A percentile compares a stretch with the other conserved stretches of the same genome.
Conservation (phyloP, 2,888 invertebrate genomes). For the Agonopterix subpropinquella region DNA sequence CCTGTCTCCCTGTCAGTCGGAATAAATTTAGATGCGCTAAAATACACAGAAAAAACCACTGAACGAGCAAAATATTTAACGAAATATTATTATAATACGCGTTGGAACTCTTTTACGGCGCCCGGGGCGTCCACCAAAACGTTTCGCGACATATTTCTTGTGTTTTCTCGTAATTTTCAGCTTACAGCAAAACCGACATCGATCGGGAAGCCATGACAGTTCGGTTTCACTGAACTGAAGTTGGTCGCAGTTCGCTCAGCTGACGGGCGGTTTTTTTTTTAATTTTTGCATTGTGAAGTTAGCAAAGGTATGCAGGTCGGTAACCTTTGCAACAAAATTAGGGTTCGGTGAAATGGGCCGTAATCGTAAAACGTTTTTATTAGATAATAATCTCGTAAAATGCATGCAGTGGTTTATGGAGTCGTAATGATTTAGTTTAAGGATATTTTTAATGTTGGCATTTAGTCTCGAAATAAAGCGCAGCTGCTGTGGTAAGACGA, state of each 20-base stretch:
- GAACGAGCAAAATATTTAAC: constrained; percentile 36
- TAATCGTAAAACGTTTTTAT: background rate
- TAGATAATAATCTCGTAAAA: background rate
- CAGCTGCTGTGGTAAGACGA: background rate
- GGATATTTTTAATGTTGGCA: background rate
- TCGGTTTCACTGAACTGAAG: constrained; percentile 59
- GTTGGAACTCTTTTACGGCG: constrained; percentile 21
- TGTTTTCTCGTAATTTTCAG: constrained; percentile 60
- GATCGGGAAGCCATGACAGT: constrained; percentile 72
- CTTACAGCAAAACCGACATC: constrained; percentile 45
- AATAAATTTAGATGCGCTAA: constrained; percentile 68
- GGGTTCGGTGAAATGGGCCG: no score
- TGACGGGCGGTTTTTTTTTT: constrained; percentile 57
- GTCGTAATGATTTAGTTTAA: background rate
- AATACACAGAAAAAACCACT: constrained; percentile 63
- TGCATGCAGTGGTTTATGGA: background rate
- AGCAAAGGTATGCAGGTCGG: constrained; percentile 36
- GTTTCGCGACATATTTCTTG: constrained; percentile 58
- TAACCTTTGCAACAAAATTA: constrained; percentile 29
- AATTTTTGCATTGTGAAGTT: constrained; percentile 43
- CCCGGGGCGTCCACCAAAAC: constrained; percentile 32
- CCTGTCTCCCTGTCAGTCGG: constrained; percentile 52
- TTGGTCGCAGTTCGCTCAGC: constrained; percentile 57
- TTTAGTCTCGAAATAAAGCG: no score
- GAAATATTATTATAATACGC: constrained; percentile 43